Percentiles rank a stretch among this genome's conserved stretches.
Conservation (phyloP, 1,140 invertebrate genomes). For the Platyscapa corneri region DNA sequence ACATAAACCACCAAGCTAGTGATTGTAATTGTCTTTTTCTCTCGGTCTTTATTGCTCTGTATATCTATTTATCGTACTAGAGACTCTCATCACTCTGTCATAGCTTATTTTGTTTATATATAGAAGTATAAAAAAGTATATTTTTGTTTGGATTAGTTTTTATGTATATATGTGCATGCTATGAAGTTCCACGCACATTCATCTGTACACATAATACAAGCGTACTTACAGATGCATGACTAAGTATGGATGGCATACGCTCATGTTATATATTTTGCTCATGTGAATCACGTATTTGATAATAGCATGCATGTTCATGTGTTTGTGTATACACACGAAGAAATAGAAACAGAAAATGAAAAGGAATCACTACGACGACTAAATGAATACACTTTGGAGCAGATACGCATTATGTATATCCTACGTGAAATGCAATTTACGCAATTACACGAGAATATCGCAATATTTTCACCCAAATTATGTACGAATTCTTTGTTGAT, state of each 20-base stretch:
- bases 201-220: neutral
- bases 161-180: neutral
- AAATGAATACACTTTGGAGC: neutral
- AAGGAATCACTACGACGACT: neutral
- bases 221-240: neutral
- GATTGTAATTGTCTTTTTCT: neutral
- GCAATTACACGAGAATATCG: neutral
- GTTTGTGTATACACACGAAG: too few relatives aligned
- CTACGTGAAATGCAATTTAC: neutral
- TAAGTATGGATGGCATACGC: too few relatives aligned
- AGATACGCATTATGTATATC: neutral
- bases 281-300: neutral
- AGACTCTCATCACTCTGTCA: neutral
- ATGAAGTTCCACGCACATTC: neutral
- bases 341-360: neutral
- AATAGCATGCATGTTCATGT: neutral
- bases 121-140: neutral
- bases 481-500: neutral
- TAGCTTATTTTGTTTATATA: neutral
- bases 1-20: slow-evolving; percentile 39
- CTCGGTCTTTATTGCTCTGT: neutral
- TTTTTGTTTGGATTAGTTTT: neutral
- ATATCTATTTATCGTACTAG: neutral
- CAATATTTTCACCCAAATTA: neutral
- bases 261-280: neutral